Conservation (phyloP, 2,888 invertebrate species). For the Campoletis raptor region DNA sequence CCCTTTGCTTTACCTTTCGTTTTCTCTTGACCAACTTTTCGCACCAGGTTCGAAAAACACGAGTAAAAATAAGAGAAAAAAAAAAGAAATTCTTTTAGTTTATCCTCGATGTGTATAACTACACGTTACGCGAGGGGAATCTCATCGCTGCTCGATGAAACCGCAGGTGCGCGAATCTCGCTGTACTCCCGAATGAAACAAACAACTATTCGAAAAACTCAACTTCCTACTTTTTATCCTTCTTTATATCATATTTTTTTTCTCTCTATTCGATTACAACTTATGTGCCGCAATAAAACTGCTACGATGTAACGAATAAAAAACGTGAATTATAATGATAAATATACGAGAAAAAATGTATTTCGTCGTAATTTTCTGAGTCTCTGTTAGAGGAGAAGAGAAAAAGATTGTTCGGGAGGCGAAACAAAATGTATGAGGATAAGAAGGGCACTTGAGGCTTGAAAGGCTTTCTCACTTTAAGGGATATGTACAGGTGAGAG, state of each 20-base stretch:
- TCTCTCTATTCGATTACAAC: neutral
- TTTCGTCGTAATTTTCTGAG: neutral
- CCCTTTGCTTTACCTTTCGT: constrained; percentile 2
- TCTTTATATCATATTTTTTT: neutral
- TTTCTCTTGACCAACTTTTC: constrained; percentile 24
- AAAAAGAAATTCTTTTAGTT: constrained; percentile 15
- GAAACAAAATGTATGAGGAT: neutral
- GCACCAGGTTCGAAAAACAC: constrained; percentile 6
- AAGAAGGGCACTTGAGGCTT: constrained; percentile 45
- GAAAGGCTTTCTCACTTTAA: constrained; percentile 32
- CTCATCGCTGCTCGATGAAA: neutral
- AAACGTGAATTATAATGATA: neutral
- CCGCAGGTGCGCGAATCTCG: constrained; percentile 37
- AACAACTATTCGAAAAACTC: constrained; percentile 1
- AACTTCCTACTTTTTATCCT: neutral
- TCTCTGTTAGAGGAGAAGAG: neutral
- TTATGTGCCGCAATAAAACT: neutral
- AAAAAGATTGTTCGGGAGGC: neutral
- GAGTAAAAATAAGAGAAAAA: constrained; percentile 28
- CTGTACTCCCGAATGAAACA: neutral
- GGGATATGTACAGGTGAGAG: constrained; percentile 24
- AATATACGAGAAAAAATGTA: constrained; percentile 9
- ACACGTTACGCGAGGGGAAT: neutral
- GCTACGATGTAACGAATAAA: neutral
- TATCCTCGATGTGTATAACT: constrained; percentile 15